Conservation (phyloP, 2,797 vertebrate genomes). For the Poeciliopsis gracilis region DNA sequence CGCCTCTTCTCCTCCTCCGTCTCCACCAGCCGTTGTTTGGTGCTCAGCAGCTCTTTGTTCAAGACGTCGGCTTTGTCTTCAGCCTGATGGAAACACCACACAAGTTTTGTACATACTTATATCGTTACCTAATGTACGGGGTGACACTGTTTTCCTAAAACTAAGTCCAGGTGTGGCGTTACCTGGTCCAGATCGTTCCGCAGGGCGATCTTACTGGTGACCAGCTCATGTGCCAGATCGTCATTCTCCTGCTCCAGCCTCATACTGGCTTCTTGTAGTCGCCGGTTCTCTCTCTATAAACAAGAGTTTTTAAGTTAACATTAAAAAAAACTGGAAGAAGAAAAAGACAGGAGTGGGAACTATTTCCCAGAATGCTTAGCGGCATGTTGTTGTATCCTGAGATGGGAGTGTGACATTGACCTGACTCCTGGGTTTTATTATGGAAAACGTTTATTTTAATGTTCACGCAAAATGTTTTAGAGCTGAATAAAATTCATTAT, state of each 20-base stretch:
- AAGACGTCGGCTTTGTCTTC: constrained; percentile 97
- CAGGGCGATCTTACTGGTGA: constrained; percentile 98
- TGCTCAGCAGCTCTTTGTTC: constrained; percentile 96
- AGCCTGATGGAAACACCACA: constrained; percentile 76
- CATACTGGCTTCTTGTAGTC: constrained; percentile 98
- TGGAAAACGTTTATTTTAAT: no score
- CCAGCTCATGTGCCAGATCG: constrained; percentile 96
- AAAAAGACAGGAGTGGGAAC: no score
- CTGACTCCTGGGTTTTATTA: no score
- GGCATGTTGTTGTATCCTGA: no score
- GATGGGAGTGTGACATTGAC: no score
- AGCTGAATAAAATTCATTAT: no score
- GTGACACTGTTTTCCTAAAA: neutral
- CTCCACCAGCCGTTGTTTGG: constrained; percentile 95
- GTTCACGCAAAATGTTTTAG: no score
- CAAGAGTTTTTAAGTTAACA: no score
- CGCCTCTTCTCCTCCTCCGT: constrained; percentile 95
- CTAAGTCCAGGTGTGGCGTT: constrained; percentile 14
- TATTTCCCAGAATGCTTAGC: no score
- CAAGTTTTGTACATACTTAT: neutral
- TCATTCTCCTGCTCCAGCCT: constrained; percentile 97
- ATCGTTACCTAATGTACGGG: neutral
- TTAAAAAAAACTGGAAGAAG: no score
- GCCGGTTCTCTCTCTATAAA: constrained; percentile 92
- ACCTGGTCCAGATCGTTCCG: constrained; percentile 98